Evolutionary conservation across 2,888 invertebrate genomes (phyloP), one percentile per base, ranked within the genome.

Genomic region (Lingula anatina): DNA sequence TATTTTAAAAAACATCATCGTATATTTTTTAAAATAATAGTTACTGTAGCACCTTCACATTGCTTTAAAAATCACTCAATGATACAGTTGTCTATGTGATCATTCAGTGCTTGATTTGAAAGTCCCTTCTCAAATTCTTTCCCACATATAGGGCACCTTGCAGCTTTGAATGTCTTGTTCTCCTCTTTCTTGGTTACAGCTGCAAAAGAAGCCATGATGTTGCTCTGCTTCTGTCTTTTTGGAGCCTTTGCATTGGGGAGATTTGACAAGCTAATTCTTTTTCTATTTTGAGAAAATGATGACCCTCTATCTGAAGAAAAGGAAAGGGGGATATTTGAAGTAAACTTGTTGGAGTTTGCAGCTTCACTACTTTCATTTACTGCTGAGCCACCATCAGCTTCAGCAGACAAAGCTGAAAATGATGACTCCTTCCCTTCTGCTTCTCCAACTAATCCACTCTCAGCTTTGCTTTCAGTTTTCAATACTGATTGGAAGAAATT

Each of bases 71-170:
- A n/a, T 55, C 44, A 65, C 47, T 66, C 65, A 51, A 72, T 70
- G 35, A 72, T 56, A 50, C 72, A 72, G 51, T 66, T 69, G 46
- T 72, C 72, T 47, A 72, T 63, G 50, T 72, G 72, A 5, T 49
- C 36, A 55, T 72, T 72, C n/a, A 72, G 56, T n/a, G 68, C 66
- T 5, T 53, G 51, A 49, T 71, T 71, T 21, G 57, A 60, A 23
- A 55, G 53, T 5, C 56, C 57, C 18, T 49, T 46, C 2, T 62
- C 56, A 60, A 71, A 72, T 24, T 53, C 50, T 37, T 57, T 55
- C 20, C 49, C 49, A 60, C 72, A 70, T n/a, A 70, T 60, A 0
- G 72, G 70, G 55, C 70, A 70, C 9, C 2, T 46, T 41, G n/a
- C 45, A 46, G n/a, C 47, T 38, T 25, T 45, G 27, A 23, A 36